These are phyloP conservation scores for Caenorhabditis latens DNA, from an alignment of 1,140 invertebrate genomes.

Conservation along the genomic window DNA sequence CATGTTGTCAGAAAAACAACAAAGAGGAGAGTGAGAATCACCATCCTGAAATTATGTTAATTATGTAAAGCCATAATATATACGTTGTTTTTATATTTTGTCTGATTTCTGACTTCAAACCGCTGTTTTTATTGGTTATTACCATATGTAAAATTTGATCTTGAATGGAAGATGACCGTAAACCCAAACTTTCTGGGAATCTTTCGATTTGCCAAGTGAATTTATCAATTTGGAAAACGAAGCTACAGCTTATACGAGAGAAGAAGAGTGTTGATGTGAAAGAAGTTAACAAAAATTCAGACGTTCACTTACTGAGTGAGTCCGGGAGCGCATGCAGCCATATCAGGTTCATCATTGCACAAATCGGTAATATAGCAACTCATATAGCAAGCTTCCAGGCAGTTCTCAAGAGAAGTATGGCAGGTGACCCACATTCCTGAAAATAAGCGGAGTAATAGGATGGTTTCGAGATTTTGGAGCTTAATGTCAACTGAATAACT, in stretches of 20 bases:
- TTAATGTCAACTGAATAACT: too few species aligned
- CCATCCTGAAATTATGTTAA: slow-evolving; percentile 55
- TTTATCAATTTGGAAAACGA: slow-evolving; percentile 15
- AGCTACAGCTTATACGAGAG: not conserved
- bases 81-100: not conserved
- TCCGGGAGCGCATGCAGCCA: slow-evolving; percentile 63
- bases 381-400: slow-evolving; percentile 58
- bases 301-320: slow-evolving; percentile 38
- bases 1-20: slow-evolving; percentile 54
- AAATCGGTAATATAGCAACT: slow-evolving; percentile 59
- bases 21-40: slow-evolving; percentile 58
- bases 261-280: not conserved
- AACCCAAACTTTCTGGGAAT: slow-evolving; percentile 24
- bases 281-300: not conserved
- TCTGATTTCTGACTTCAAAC: not conserved
- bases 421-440: slow-evolving; percentile 59
- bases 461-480: too few species aligned
- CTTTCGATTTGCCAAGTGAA: not conserved
- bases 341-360: slow-evolving; percentile 59
- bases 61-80: too few species aligned
- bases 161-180: slow-evolving; percentile 50
- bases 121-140: not conserved
- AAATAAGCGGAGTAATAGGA: not conserved
- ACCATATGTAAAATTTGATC: slow-evolving; percentile 53
- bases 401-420: slow-evolving; percentile 49